phyloP scores from a whole-genome alignment of 1,140 invertebrate genomes.

The Antheraea mylitta region DNA sequence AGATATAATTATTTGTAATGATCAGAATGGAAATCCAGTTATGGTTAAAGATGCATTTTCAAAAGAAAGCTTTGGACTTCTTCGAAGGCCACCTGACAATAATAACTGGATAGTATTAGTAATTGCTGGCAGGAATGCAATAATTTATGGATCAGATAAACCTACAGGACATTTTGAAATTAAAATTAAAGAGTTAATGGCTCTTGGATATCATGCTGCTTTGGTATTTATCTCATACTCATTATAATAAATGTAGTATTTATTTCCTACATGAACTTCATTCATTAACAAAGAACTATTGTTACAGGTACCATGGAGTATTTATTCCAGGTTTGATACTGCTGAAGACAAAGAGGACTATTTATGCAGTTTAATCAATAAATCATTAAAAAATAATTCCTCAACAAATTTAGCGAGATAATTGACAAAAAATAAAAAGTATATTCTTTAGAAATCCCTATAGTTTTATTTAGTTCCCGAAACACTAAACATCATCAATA shows the following conservation, averaged over 20 bases:
- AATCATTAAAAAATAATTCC: constrained; percentile 31
- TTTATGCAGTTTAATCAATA: constrained; percentile 51
- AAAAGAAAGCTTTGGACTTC: constrained; percentile 54
- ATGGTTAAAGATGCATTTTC: constrained; percentile 53
- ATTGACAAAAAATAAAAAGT: too few relatives aligned
- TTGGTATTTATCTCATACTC: constrained; percentile 66
- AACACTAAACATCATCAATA: too few relatives aligned
- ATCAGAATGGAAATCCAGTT: constrained; percentile 58
- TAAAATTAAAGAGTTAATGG: constrained; percentile 79
- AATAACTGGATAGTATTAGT: constrained; percentile 77
- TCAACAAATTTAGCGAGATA: too few relatives aligned
- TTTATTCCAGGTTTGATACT: constrained; percentile 42
- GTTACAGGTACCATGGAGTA: constrained; percentile 42
- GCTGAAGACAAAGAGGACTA: constrained; percentile 48
- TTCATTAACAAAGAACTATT: background rate
- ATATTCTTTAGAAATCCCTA: too few relatives aligned
- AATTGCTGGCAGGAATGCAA: constrained; percentile 63
- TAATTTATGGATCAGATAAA: constrained; percentile 48
- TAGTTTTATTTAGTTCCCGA: too few relatives aligned
- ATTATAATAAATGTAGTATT: background rate
- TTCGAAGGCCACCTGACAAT: constrained; percentile 64
- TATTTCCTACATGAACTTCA: background rate
- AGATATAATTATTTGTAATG: constrained; percentile 79
- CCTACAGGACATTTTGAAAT: constrained; percentile 66
- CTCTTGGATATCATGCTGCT: constrained; percentile 79